phyloP scores from a whole-genome alignment of 1,140 invertebrate genomes.

The Papilio dardanus region DNA sequence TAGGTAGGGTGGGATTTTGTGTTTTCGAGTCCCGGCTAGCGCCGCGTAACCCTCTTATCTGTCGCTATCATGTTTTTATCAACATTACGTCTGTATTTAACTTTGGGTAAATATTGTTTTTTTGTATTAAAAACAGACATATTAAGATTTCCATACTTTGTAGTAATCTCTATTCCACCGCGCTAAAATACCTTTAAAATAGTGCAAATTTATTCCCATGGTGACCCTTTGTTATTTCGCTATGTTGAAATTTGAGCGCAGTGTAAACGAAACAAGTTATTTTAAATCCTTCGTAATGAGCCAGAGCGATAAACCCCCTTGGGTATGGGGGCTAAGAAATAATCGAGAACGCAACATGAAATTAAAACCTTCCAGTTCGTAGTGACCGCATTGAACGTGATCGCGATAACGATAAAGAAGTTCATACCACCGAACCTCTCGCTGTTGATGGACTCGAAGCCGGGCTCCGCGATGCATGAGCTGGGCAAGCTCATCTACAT shows the following conservation, averaged over 20 bases:
- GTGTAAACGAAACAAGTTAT: no score
- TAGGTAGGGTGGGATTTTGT: constrained; percentile 13
- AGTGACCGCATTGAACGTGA: constrained; percentile 86
- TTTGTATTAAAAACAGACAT: background rate
- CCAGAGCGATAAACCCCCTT: no score
- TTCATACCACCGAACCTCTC: constrained; percentile 90
- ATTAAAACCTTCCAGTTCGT: constrained; percentile 82
- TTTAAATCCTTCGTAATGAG: no score
- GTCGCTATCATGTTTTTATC: background rate
- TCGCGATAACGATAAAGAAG: constrained; percentile 87
- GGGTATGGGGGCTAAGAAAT: no score
- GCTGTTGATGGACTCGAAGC: constrained; percentile 85
- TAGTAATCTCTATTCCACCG: no score
- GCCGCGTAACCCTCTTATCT: background rate
- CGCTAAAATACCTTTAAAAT: no score
- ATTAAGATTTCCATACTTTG: background rate
- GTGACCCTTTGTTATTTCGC: no score
- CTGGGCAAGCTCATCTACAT: constrained; percentile 86
- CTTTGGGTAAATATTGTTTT: constrained; percentile 29
- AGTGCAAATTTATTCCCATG: no score
- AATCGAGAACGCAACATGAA: background rate
- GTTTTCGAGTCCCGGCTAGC: background rate
- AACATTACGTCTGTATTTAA: background rate
- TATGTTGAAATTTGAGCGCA: no score
- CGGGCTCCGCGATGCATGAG: constrained; percentile 85